A percentile compares a stretch with the other conserved stretches of the same genome.
Conservation (phyloP, 2,888 invertebrate genomes). For the Sialis lutaria region DNA sequence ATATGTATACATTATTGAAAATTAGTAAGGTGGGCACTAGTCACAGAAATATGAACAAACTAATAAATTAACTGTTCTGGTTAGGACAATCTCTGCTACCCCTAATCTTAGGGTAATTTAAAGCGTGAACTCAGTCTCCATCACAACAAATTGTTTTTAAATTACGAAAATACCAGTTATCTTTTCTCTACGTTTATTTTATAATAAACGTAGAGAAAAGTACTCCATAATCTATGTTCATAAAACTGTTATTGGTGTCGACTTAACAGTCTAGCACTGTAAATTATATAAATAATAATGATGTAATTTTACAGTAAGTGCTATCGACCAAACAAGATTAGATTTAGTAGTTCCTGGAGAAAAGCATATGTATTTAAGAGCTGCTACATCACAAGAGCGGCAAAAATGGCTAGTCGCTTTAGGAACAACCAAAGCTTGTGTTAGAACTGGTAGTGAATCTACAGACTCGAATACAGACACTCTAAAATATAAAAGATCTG, state of each 20-base stretch:
- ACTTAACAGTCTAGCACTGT: too few relatives aligned
- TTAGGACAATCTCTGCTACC: too few relatives aligned
- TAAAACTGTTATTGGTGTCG: too few relatives aligned
- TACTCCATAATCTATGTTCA: background rate
- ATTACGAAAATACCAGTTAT: background rate
- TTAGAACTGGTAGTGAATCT: slow-evolving; percentile 18
- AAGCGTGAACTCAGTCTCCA: too few relatives aligned
- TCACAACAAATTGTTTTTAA: too few relatives aligned
- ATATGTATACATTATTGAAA: too few relatives aligned
- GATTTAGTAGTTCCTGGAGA: slow-evolving; percentile 69
- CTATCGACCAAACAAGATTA: slow-evolving; percentile 50
- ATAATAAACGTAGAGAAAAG: background rate
- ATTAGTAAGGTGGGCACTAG: too few relatives aligned
- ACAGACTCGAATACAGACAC: slow-evolving; percentile 35
- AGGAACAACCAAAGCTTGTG: slow-evolving; percentile 60
- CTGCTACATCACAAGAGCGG: slow-evolving; percentile 57
- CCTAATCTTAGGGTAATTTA: too few relatives aligned
- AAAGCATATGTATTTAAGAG: slow-evolving; percentile 62
- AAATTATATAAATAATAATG: background rate
- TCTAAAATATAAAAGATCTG: slow-evolving; percentile 56
- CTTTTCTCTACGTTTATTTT: too few relatives aligned
- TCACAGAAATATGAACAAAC: too few relatives aligned
- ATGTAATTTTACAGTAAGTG: slow-evolving; percentile 36
- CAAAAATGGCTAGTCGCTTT: slow-evolving; percentile 70
- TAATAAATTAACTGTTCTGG: too few relatives aligned